Base-by-base conservation (phyloP, 1,140 invertebrate genomes). In the Druon quercuslanigerum region DNA sequence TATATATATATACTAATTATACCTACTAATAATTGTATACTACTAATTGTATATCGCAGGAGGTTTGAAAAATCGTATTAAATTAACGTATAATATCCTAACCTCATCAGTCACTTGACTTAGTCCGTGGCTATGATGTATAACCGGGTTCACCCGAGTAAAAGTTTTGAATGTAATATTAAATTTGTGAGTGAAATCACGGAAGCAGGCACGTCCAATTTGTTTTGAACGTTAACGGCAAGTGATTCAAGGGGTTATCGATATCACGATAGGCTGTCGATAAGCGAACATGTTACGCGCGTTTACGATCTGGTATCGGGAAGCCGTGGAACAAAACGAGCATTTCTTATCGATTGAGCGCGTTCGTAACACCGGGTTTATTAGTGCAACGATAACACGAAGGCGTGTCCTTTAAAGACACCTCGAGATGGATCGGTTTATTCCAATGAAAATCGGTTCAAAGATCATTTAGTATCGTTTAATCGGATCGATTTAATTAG, bases 271-370 rank as follows among this genome's bases (percentile, higher is more conserved):
- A 66, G 60, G 60, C 25, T 33, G 60, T 40, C 60, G 60, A 66
- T 66, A 66, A 66, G 60, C 60, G 25, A n/a, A 33, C 57, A 60
- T 60, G 60, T 40, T 66, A 66, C 60, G 60, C 60, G 60, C 25
- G 60, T 66, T 66, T 66, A 66, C 60, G 60, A 66, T 66, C 60
- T 3, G 6, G 33, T 66, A 66, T 66, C 60, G 60, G n/a, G 60
- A 66, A 66, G 60, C 60, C 60, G 33, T 66, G 60, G 60, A 66
- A 66, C 60, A 66, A 66, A 66, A 66, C 60, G 25, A 66, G 60
- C 25, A 66, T 66, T 66, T 66, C 60, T 66, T 66, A 66, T 66
- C 60, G 60, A 66, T 66, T 66, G 60, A 66, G 40, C 12, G 60
- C 25, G 60, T 66, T 33, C 14, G 60, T 66, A 66, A 66, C 60